Evolutionary conservation across 2,888 invertebrate species (phyloP), one percentile per base, ranked within the genome.

Genomic region (Agelastica alni): DNA sequence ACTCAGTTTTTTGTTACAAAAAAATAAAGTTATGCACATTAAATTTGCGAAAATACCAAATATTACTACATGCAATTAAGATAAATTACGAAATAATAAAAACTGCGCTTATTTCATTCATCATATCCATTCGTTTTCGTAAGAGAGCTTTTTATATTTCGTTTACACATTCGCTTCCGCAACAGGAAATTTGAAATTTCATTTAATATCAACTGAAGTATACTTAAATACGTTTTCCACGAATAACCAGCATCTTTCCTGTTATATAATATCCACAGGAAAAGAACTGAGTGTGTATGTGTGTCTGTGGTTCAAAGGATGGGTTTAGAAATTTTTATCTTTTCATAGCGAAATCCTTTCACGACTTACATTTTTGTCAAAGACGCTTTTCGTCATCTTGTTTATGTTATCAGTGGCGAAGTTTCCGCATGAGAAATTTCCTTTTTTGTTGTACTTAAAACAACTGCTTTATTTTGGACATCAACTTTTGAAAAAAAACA

Each of bases 141-240:
- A 26, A 9, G 7, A 6, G 26, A 26, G 26, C 1, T 26, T 7
- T 26, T 7, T 26, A n/a, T 26, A 7, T 36, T 36, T n/a, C n/a
- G 6, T 16, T 14, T 17, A 7, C 17, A 7, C 36, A 36, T 36
- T 36, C 17, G 10, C 17, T 22, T 42, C 9, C 16, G 28, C 13
- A 26, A 26, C 14, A 28, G 14, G 20, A 44, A 44, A 44, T 44
- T 43, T 10, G 16, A 43, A 43, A 43, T 43, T 44, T 44, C 31
- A 44, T 44, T 44, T 44, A 44, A 44, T 44, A 44, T 44, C 44
- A 31, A 44, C 12, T 32, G 18, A 13, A 18, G 31, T 44, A 12
- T 32, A 44, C 12, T 31, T 10, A n/a, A 44, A 44, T n/a, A 20
- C 31, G 18, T 20, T 26, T 31, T 30, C 17, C 17, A 37, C 16